Percentiles rank a stretch among this genome's conserved stretches.
Conservation (phyloP, 2,113 vertebrate genomes). For the Monarcha castaneiventris region DNA sequence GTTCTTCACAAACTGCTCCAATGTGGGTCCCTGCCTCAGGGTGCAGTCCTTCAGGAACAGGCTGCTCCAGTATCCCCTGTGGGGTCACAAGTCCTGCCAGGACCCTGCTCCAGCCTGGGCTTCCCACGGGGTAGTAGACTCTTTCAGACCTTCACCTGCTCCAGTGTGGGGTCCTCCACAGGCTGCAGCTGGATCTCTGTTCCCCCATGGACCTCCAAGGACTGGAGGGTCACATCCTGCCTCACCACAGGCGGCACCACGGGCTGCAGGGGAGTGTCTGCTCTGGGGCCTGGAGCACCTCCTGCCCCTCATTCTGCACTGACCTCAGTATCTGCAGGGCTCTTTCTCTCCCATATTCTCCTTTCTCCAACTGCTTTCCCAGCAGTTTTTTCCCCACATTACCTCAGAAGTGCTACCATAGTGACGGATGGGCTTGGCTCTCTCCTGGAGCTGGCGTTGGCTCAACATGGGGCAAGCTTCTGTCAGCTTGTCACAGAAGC, state of each 20-base stretch:
- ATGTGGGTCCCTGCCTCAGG: background rate
- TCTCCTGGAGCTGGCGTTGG: background rate
- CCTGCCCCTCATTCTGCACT: background rate
- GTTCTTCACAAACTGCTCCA: background rate
- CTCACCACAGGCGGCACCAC: accelerated
- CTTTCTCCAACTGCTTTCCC: background rate
- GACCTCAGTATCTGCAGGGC: background rate
- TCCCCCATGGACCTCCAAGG: background rate
- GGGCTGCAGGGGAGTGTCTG: background rate
- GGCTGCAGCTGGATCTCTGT: background rate
- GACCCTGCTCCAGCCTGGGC: background rate
- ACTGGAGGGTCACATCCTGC: background rate
- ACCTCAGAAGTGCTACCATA: background rate
- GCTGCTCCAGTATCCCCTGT: background rate
- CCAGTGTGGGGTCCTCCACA: background rate
- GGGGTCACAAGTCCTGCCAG: background rate
- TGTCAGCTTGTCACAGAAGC: background rate
- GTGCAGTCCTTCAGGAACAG: background rate
- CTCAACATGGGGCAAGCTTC: background rate
- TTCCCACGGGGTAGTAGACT: accelerated
- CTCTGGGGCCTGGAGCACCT: accelerated
- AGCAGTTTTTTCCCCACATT: background rate
- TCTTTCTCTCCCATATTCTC: background rate
- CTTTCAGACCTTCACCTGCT: background rate
- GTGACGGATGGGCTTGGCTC: background rate